These are phyloP conservation scores for Aphodius granarius DNA, from an alignment of 2,888 invertebrate genomes.

Conservation along the genomic window DNA sequence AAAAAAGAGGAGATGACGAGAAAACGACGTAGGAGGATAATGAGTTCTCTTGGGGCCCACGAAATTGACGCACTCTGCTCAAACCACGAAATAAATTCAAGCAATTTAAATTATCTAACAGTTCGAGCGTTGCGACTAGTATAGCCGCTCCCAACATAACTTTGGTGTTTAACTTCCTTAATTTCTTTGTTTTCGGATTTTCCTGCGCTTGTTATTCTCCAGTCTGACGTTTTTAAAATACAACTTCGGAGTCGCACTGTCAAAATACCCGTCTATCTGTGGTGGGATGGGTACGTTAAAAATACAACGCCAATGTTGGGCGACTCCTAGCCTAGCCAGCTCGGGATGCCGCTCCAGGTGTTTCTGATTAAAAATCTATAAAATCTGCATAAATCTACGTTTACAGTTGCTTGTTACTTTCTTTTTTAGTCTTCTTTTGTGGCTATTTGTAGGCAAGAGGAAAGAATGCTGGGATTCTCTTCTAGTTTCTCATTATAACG, in stretches of 20 bases:
- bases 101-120: conserved; percentile 35
- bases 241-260: conserved; percentile 23
- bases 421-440: neutral
- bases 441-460: neutral
- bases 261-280: conserved; percentile 20
- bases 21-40: conserved; percentile 31
- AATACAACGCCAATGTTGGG: conserved; percentile 23
- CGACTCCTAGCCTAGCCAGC: conserved; percentile 15
- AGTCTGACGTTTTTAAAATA: conserved; percentile 21
- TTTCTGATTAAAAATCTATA: conserved; percentile 36
- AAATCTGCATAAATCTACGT: conserved; percentile 32
- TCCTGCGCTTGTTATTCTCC: conserved; percentile 19
- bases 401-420: conserved; percentile 8
- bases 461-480: no score
- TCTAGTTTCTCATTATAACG: neutral
- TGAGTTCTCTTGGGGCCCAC: conserved; percentile 35
- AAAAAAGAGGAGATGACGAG: conserved; percentile 20
- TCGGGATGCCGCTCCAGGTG: conserved; percentile 32
- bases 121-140: conserved; percentile 16
- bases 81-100: conserved; percentile 32
- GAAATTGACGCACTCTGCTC: conserved; percentile 30
- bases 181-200: conserved; percentile 31
- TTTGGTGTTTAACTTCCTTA: conserved; percentile 29
- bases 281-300: conserved; percentile 13
- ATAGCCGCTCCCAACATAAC: conserved; percentile 16